Percentiles rank a stretch among this genome's conserved stretches.
Conservation (phyloP, 1,140 invertebrate genomes). For the Antheraea mylitta region DNA sequence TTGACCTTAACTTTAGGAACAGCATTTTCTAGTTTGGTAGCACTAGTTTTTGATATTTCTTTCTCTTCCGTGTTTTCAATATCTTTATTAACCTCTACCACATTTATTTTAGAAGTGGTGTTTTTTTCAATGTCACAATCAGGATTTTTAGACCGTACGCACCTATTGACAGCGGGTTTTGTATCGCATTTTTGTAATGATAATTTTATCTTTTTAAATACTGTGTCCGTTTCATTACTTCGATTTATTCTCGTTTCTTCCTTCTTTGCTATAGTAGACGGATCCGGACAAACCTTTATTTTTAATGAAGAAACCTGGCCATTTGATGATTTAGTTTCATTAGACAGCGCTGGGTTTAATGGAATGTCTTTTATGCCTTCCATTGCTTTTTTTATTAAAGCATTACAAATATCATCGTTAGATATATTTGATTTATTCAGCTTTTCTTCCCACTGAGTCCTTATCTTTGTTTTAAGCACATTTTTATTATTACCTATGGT, state of each 20-base stretch:
- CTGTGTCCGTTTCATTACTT: neutral
- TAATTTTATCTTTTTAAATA: slow-evolving; percentile 8
- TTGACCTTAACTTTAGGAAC: neutral
- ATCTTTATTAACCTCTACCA: neutral
- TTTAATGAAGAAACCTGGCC: neutral
- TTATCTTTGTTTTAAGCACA: slow-evolving; percentile 44
- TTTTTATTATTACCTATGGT: slow-evolving; percentile 44
- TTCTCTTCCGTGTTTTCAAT: neutral
- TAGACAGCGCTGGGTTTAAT: slow-evolving; percentile 15
- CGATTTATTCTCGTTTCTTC: neutral
- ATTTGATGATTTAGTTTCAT: neutral
- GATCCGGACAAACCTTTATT: neutral
- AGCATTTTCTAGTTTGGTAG: neutral
- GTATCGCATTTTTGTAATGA: slow-evolving; percentile 12
- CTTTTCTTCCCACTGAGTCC: slow-evolving; percentile 65
- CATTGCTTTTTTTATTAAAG: slow-evolving; percentile 70
- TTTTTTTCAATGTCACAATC: neutral
- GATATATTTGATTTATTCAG: slow-evolving; percentile 69
- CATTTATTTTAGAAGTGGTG: neutral
- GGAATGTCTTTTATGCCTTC: slow-evolving; percentile 60
- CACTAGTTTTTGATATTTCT: neutral
- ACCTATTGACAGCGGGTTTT: neutral
- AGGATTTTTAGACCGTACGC: neutral
- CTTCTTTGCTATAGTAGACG: neutral
- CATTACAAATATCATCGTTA: slow-evolving; percentile 74